A percentile compares a stretch with the other conserved stretches of the same genome.
Conservation (phyloP, 1,140 invertebrate genomes). For the Adelges cooleyi region DNA sequence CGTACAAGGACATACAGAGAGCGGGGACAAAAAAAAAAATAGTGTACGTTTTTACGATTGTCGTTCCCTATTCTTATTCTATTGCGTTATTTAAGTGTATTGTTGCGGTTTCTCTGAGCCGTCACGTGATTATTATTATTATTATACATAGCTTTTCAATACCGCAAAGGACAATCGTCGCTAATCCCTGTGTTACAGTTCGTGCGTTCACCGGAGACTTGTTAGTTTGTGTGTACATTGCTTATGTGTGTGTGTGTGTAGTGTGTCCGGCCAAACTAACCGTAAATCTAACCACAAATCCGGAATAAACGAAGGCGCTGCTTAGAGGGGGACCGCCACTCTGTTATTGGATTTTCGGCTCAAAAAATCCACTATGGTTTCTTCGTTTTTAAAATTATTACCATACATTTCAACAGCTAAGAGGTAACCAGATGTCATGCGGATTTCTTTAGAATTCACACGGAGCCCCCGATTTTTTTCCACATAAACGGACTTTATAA, state of each 20-base stretch:
- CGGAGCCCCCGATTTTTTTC: too few species aligned
- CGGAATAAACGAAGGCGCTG: too few species aligned
- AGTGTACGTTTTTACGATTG: neutral
- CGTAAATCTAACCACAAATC: neutral
- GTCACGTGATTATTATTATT: too few species aligned
- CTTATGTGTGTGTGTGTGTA: neutral
- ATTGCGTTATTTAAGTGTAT: neutral
- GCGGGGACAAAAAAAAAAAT: neutral
- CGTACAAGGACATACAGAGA: too few species aligned
- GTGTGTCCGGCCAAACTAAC: neutral
- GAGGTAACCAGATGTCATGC: too few species aligned
- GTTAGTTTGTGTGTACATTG: neutral
- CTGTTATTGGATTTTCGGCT: neutral
- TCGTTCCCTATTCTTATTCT: neutral
- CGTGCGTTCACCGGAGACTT: neutral
- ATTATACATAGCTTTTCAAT: neutral
- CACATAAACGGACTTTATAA: too few species aligned
- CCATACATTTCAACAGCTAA: too few species aligned
- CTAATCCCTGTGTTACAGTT: conserved; percentile 13
- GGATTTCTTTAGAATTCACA: too few species aligned
- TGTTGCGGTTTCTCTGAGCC: neutral
- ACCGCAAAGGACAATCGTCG: neutral
- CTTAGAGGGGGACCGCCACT: too few species aligned
- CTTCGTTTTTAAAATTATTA: too few species aligned
- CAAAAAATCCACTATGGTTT: neutral